phyloP scores from a whole-genome alignment of 2,113 vertebrate genomes.

The Synchiropus splendidus region DNA sequence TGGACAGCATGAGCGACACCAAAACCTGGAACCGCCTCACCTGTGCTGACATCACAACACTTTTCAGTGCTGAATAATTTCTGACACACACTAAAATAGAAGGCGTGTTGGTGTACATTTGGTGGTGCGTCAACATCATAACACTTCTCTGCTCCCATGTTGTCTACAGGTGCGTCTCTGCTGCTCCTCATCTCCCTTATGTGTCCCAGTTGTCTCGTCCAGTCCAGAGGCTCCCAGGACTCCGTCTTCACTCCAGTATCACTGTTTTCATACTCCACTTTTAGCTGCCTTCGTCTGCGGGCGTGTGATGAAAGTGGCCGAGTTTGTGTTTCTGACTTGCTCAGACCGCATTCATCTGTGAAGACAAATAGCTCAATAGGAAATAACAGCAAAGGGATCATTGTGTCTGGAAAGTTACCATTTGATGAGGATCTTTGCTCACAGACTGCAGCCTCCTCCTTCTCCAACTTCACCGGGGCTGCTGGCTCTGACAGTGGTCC shows the following conservation, averaged over 20 bases:
- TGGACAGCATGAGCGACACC: conserved; percentile 92
- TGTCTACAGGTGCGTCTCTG: conserved; percentile 84
- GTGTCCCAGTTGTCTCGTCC: conserved; percentile 72
- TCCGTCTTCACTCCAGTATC: conserved; percentile 6
- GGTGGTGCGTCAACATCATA: conserved; percentile 70
- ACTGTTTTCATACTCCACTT: conserved; percentile 65
- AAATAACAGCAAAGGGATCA: neutral
- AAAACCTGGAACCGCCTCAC: conserved; percentile 87
- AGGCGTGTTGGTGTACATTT: conserved; percentile 60
- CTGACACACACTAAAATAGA: conserved; percentile 61
- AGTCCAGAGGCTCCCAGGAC: conserved; percentile 75
- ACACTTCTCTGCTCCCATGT: conserved; percentile 80
- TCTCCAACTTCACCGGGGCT: conserved; percentile 38
- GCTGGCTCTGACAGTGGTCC: conserved; percentile 8
- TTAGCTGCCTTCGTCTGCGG: conserved; percentile 48
- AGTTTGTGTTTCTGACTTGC: conserved; percentile 18
- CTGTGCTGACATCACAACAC: conserved; percentile 70
- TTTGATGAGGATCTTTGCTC: conserved; percentile 4
- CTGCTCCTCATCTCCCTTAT: conserved; percentile 79
- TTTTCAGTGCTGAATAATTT: neutral
- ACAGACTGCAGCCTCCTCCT: conserved; percentile 35
- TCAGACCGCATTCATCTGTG: no score
- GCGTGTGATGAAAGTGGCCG: neutral
- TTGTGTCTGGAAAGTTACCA: conserved; percentile 18
- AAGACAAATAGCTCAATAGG: no score